These are phyloP conservation scores for Bufo bufo DNA, from an alignment of 2,113 vertebrate species.

Conservation along the genomic window DNA sequence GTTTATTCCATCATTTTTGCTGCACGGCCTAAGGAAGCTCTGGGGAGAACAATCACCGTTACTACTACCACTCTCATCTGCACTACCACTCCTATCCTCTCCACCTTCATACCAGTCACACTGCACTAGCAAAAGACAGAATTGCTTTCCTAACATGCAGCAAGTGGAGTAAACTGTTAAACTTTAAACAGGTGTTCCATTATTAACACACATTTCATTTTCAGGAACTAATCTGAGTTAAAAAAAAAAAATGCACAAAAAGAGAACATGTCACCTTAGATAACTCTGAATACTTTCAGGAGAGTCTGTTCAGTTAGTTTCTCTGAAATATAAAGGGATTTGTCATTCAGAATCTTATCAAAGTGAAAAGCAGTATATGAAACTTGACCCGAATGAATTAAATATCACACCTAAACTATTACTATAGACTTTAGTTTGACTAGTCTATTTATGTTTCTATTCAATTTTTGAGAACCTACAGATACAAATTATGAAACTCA, in stretches of 20 bases:
- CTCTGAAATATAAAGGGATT: neutral
- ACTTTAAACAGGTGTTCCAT: neutral
- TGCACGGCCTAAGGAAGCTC: too few relatives aligned
- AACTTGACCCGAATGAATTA: neutral
- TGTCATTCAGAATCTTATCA: neutral
- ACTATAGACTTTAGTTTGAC: neutral
- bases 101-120: too few relatives aligned
- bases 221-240: neutral
- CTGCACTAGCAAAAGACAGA: too few relatives aligned
- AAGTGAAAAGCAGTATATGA: neutral
- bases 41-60: too few relatives aligned
- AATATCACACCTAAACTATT: neutral
- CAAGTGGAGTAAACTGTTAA: constrained; percentile 3
- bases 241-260: neutral
- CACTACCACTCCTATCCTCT: too few relatives aligned
- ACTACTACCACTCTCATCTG: too few relatives aligned
- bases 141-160: neutral
- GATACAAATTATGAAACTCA: too few relatives aligned
- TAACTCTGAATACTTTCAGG: neutral
- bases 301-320: neutral
- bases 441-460: neutral
- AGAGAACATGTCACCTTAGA: neutral
- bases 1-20: too few relatives aligned
- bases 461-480: neutral
- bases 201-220: neutral